A percentile compares a stretch with the other conserved stretches of the same genome.
Evolutionary conservation across 2,888 invertebrate genomes (phyloP).

Genomic region (Drosophila mercatorum): DNA sequence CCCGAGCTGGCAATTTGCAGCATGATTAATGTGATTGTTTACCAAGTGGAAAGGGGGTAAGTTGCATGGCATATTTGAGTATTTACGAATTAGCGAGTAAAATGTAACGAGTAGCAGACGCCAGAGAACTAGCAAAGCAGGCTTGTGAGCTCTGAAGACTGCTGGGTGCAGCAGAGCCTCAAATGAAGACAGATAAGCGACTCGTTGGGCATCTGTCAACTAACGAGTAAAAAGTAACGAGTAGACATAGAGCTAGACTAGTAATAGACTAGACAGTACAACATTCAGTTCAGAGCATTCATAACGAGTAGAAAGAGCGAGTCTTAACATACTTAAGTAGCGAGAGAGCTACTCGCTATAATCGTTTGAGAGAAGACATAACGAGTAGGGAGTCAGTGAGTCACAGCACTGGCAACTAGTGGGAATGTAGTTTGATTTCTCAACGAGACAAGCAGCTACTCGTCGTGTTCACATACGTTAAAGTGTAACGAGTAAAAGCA

Average conservation of each 20-base stretch:
- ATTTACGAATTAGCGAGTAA: not conserved
- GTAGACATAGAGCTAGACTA: not conserved
- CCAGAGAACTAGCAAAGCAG: not conserved
- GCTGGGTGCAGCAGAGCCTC: not conserved
- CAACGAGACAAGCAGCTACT: too few relatives aligned
- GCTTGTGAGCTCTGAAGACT: not conserved
- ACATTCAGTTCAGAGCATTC: too few relatives aligned
- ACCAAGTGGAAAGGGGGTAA: constrained; percentile 28
- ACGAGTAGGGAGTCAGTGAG: too few relatives aligned
- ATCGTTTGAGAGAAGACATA: too few relatives aligned
- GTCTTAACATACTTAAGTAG: too few relatives aligned
- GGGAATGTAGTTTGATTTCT: too few relatives aligned
- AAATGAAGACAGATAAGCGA: not conserved
- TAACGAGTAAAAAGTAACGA: not conserved
- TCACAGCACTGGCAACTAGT: too few relatives aligned
- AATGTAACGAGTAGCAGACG: constrained; percentile 2
- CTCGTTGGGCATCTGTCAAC: not conserved
- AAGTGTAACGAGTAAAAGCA: too few relatives aligned
- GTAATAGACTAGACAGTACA: too few relatives aligned
- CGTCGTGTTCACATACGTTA: too few relatives aligned
- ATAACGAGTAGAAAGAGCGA: too few relatives aligned
- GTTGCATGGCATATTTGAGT: constrained; percentile 11
- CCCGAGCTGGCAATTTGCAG: constrained; percentile 34
- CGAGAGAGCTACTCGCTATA: too few relatives aligned
- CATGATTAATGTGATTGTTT: constrained; percentile 55